A percentile compares a stretch with the other conserved stretches of the same genome.
Evolutionary conservation across 2,113 vertebrate genomes (phyloP).

Genomic region (Erythrolamprus reginae): DNA sequence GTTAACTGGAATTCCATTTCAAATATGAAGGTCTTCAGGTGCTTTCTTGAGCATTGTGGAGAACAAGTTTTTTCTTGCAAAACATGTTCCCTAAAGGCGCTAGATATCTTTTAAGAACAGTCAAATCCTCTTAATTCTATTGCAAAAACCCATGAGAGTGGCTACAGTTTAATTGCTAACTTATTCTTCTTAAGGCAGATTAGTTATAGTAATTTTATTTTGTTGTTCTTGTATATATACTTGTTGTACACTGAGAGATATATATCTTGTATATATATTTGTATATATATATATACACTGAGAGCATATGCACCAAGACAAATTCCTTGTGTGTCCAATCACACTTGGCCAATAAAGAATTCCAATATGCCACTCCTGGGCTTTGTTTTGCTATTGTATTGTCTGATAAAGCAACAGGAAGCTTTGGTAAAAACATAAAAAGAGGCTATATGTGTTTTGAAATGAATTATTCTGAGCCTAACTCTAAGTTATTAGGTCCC

Average conservation of each 20-base stretch:
- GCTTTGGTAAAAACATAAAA: neutral
- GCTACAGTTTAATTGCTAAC: neutral
- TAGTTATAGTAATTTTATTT: neutral
- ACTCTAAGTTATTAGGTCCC: neutral
- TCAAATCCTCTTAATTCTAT: neutral
- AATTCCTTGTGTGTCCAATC: too few relatives aligned
- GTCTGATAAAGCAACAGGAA: neutral
- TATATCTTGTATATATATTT: too few relatives aligned
- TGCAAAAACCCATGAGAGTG: neutral
- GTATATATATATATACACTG: too few relatives aligned
- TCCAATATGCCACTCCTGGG: neutral
- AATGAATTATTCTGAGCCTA: neutral
- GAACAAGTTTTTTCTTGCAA: neutral
- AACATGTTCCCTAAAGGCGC: neutral
- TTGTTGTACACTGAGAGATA: too few relatives aligned
- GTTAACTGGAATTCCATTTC: neutral
- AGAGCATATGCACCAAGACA: too few relatives aligned
- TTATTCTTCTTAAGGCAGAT: neutral
- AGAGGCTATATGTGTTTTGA: neutral
- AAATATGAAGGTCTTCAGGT: neutral
- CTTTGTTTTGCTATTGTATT: neutral
- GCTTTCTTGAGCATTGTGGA: neutral
- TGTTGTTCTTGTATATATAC: neutral
- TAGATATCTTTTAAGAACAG: neutral
- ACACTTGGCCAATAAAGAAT: too few relatives aligned